Evolutionary conservation across 2,113 vertebrate genomes (phyloP), one percentile per base, ranked within the genome.

Genomic region (Lontra canadensis): DNA sequence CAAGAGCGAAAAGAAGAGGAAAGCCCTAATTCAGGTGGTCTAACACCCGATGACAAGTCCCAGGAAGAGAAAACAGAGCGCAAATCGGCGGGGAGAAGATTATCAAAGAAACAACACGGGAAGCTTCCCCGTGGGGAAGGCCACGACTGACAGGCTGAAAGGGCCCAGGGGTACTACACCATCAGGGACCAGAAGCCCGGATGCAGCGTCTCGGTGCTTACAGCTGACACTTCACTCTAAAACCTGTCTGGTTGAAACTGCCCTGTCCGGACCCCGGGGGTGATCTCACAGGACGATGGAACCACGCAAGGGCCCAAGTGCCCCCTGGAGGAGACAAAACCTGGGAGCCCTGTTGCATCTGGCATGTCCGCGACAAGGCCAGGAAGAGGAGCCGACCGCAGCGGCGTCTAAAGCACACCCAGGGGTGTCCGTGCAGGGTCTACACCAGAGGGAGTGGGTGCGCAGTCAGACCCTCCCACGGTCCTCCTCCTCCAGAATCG

Each of bases 391-490:
- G 65, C 39, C 34, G 7, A 3, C 34, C 6, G 6, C 8, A 4
- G n/a, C 44, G 36, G 8, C 34, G 73, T 44, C 25, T 20, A 3
- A 73, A 82, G 0, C 8, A 12, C 20, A 47, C 12, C 49, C 20
- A 29, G 7, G 8, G 36, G 12, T 0, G 18, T 57, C 39, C 17
- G 44, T 26, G n/a, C 20, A 23, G n/a, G 55, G 29, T n/a, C 29
- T 26, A 25, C 18, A 4, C 13, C 44, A 5, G n/a, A 63, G 42
- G 90, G 55, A 7, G 15, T 25, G 15, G 49, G 4, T 2, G 39
- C 61, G 5, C 14, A 1, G 1, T 87, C 34, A 52, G 26, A 29
- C 21, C 21, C 26, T 26, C 55, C 23, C 11, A 1, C 0, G 1
- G 42, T 44, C 34, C n/a, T 39, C 81, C 71, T 17, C 29, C 69